These are phyloP conservation scores for Drosophila tropicalis DNA, from an alignment of 1,140 invertebrate species.

Conservation along the genomic window DNA sequence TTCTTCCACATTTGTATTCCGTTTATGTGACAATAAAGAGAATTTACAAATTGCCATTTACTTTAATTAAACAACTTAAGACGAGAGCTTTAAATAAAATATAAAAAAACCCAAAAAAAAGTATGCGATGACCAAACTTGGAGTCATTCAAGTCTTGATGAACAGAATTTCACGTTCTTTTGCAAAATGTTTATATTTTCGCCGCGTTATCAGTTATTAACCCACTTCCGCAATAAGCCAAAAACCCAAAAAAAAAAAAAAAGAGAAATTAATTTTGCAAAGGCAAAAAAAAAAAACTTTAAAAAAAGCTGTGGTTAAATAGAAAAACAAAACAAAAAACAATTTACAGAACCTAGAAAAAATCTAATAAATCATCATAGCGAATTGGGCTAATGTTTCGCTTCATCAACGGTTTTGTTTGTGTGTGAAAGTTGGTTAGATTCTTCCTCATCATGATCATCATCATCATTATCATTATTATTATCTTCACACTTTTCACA, in stretches of 20 bases:
- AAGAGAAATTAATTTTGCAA: conserved; percentile 73
- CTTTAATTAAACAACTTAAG: conserved; percentile 9
- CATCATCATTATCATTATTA: not conserved
- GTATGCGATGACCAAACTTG: not conserved
- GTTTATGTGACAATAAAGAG: not conserved
- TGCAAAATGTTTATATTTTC: conserved; percentile 63
- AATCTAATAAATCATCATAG: conserved; percentile 72
- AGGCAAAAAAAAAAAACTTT: conserved; percentile 13
- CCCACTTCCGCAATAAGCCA: conserved; percentile 60
- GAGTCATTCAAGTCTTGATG: not conserved
- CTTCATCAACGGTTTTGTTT: conserved; percentile 39
- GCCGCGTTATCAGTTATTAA: conserved; percentile 75
- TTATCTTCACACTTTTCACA: conserved; percentile 30
- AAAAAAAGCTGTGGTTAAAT: conserved; percentile 19
- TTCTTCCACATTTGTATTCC: not conserved
- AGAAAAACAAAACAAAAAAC: conserved; percentile 34
- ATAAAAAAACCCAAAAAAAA: not conserved
- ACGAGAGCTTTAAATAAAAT: not conserved
- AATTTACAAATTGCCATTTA: conserved; percentile 1
- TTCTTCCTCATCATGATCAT: conserved; percentile 2
- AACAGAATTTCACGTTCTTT: conserved; percentile 48
- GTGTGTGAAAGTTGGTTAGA: conserved; percentile 61
- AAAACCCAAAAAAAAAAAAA: conserved; percentile 36
- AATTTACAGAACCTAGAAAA: conserved; percentile 74
- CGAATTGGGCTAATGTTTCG: conserved; percentile 75